Evolutionary conservation across 2,797 vertebrate genomes (phyloP).

Genomic region (Hydrolagus colliei): DNA sequence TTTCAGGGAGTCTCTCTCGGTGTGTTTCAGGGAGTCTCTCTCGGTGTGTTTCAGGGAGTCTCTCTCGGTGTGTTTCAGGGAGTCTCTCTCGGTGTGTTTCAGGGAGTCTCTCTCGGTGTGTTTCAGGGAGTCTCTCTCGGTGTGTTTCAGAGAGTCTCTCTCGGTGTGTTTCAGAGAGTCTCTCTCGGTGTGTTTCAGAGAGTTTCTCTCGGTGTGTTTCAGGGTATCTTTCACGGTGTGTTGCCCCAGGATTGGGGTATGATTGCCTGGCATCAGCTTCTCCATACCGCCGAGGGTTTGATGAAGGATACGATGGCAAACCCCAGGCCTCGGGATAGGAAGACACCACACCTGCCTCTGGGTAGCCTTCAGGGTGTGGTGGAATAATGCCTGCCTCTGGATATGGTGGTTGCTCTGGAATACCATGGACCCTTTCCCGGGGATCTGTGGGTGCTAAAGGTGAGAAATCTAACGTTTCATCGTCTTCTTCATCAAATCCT

Average conservation of each 20-base stretch:
- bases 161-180: constrained; percentile 39
- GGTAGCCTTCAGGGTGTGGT: constrained; percentile 32
- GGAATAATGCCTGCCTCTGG: constrained; percentile 30
- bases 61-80: too few relatives aligned
- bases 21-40: background rate
- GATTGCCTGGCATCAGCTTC: constrained; percentile 14
- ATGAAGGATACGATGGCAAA: constrained; percentile 32
- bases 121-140: too few relatives aligned
- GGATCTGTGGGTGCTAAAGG: constrained; percentile 36
- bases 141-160: background rate
- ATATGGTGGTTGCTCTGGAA: constrained; percentile 29
- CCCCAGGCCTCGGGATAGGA: constrained; percentile 33
- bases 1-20: constrained; percentile 1
- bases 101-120: too few relatives aligned
- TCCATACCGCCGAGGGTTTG: constrained; percentile 36
- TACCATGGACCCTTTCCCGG: background rate
- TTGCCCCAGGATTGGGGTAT: background rate
- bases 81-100: too few relatives aligned
- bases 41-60: too few relatives aligned
- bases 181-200: constrained; percentile 21
- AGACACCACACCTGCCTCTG: constrained; percentile 37
- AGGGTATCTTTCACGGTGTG: constrained; percentile 39
- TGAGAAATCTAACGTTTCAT: constrained; percentile 55
- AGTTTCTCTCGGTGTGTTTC: constrained; percentile 33
- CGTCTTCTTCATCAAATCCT: constrained; percentile 41